These are phyloP conservation scores for Agrypnus murinus DNA, from an alignment of 2,888 invertebrate species.

Conservation along the genomic window DNA sequence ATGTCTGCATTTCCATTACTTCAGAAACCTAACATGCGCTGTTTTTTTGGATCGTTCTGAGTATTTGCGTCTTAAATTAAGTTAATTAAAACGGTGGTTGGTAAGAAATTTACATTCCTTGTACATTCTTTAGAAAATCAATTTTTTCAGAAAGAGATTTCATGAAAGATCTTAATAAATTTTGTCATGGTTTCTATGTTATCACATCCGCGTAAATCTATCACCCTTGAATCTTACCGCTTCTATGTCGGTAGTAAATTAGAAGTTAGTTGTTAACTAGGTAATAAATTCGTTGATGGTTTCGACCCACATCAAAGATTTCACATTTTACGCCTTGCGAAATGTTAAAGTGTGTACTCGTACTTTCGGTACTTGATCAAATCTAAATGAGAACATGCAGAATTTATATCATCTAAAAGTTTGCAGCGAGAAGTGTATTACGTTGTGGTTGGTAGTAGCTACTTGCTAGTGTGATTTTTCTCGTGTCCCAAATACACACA, in stretches of 20 bases:
- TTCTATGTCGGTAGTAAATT: slow-evolving; percentile 15
- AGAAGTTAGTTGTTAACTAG: slow-evolving; percentile 1
- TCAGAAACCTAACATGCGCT: too few relatives aligned
- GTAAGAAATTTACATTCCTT: too few relatives aligned
- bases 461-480: not conserved
- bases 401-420: slow-evolving; percentile 4
- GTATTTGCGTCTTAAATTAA: too few relatives aligned
- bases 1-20: too few relatives aligned
- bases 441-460: too few relatives aligned
- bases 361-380: not conserved
- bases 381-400: not conserved
- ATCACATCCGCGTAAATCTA: not conserved
- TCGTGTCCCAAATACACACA: not conserved
- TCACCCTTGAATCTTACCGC: slow-evolving; percentile 4
- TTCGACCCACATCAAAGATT: slow-evolving; percentile 17
- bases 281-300: slow-evolving; percentile 20
- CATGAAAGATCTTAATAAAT: too few relatives aligned
- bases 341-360: not conserved
- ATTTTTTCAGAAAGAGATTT: too few relatives aligned
- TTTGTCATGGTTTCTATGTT: too few relatives aligned
- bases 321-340: slow-evolving; percentile 9
- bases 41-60: too few relatives aligned
- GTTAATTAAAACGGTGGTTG: too few relatives aligned
- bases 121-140: too few relatives aligned
- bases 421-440: not conserved